Evolutionary conservation across 2,797 vertebrate genomes (phyloP), one percentile per base, ranked within the genome.

Genomic region (Scarus forsteni): DNA sequence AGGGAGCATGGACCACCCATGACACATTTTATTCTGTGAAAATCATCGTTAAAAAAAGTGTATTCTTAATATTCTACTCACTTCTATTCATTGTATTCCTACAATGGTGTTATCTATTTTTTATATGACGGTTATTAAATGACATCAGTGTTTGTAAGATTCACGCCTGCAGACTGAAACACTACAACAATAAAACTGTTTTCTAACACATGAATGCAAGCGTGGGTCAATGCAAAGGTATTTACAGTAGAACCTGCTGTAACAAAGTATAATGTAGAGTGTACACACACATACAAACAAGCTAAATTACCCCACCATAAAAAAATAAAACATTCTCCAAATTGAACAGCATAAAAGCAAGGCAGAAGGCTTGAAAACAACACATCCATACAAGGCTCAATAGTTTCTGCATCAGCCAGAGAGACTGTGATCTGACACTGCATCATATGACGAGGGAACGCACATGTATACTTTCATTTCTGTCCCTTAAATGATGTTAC

Each of bases 291-390:
- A 27, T 46, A 50, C 8, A 42, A 2, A 27, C 27, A 13, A 70
- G 48, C 53, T 18, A 34, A 44, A 52, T 50, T 46, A 51, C 59
- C 67, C 77, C 55, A 64, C 50, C 64, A 49, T 68, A 68, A 52
- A 66, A 77, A 72, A 76, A 79, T 54, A 61, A 27, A 70, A 71
- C 48, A 79, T 70, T 66, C 67, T 75, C 44, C 34, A 42, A 66
- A 54, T 55, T 51, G 35, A 54, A 61, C 45, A 61, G 60, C 45
- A 27, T 64, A 38, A 67, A 54, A 72, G 63, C 60, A 72, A 75
- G 59, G 73, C 60, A 45, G 35, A 55, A 44, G 61, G 52, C 3
- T 58, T 8, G 7, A 35, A 53, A 11, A 15, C 44, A 63, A 6
- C 27, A 51, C 13, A 50, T 44, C 35, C 35, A 64, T 53, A 70